These are phyloP conservation scores for Campylorhamphus procurvoides DNA, from an alignment of 2,113 vertebrate genomes.

Conservation along the genomic window DNA sequence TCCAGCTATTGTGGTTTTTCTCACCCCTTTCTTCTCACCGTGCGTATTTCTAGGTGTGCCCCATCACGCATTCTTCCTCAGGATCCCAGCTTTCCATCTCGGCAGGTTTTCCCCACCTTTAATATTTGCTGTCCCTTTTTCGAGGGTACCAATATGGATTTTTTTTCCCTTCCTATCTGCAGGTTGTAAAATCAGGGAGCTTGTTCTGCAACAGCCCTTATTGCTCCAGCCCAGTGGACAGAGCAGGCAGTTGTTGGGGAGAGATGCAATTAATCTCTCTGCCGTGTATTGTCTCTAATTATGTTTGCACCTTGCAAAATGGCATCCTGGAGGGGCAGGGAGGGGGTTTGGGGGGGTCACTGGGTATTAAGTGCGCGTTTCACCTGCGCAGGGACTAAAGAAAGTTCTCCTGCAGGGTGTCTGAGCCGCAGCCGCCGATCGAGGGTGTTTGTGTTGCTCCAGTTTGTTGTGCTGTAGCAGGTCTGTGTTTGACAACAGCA, in stretches of 20 bases:
- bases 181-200: neutral
- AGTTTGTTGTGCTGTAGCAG: conserved; percentile 31
- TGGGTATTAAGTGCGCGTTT: neutral
- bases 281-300: conserved; percentile 28
- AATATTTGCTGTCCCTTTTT: neutral
- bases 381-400: neutral
- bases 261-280: conserved; percentile 6
- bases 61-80: neutral
- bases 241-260: neutral
- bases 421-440: neutral
- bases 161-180: neutral
- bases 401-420: conserved; percentile 11
- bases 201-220: neutral
- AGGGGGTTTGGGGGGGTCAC: neutral
- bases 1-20: neutral
- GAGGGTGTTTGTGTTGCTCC: neutral
- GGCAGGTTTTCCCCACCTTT: neutral
- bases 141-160: neutral
- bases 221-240: neutral
- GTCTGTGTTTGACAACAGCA: conserved; percentile 53
- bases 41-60: neutral
- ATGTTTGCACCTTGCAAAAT: conserved; percentile 44
- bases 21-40: neutral
- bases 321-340: conserved; percentile 28
- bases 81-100: neutral